Evolutionary conservation across 53 echinoderm and acorn worm genomes (phyloP).

Genomic region (Pentamera pediparva): DNA sequence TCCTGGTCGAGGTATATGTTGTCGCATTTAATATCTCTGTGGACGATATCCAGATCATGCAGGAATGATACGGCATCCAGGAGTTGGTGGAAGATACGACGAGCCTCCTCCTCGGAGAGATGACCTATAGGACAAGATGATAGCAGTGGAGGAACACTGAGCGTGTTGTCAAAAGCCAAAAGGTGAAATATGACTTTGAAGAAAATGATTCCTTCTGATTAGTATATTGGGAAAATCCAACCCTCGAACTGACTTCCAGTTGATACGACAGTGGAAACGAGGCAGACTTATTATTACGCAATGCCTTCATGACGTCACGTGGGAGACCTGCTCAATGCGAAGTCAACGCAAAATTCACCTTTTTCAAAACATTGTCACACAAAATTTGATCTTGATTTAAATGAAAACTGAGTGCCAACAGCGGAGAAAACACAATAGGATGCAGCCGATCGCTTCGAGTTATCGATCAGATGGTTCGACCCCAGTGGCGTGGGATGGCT

Average conservation of each 20-base stretch:
- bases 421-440: too few species aligned
- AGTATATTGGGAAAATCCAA: neutral
- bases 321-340: too few species aligned
- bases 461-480: too few species aligned
- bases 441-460: too few species aligned
- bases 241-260: too few species aligned
- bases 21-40: slow-evolving; percentile 86
- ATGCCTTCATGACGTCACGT: too few species aligned
- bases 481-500: too few species aligned
- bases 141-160: neutral
- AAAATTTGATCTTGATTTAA: too few species aligned
- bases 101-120: slow-evolving; percentile 73
- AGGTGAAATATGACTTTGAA: neutral
- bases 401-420: too few species aligned
- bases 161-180: neutral
- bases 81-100: slow-evolving; percentile 74
- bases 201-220: neutral
- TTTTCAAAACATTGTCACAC: too few species aligned
- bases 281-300: neutral
- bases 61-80: slow-evolving; percentile 66
- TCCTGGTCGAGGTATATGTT: slow-evolving; percentile 73
- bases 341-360: too few species aligned
- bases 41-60: slow-evolving; percentile 71
- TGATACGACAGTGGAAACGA: too few species aligned
- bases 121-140: slow-evolving; percentile 66